Evolutionary conservation across 2,797 vertebrate genomes (phyloP).

Genomic region (Ptychadena robeensis): DNA sequence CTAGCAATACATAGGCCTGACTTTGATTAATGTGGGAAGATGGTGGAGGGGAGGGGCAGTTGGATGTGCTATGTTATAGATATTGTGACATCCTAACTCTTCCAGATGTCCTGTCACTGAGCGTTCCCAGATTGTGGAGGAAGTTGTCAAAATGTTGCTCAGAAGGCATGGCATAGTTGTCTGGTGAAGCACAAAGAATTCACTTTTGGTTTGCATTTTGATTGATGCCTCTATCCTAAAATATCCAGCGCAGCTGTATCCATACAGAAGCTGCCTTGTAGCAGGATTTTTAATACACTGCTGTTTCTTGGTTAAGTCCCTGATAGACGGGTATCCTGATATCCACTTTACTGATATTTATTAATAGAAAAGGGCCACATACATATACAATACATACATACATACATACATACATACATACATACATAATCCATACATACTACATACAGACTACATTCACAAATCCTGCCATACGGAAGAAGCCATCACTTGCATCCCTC

Average conservation of each 20-base stretch:
- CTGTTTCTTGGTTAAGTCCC: background rate
- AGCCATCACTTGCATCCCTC: too few species aligned
- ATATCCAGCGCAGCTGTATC: background rate
- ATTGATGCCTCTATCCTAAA: background rate
- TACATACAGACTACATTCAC: too few species aligned
- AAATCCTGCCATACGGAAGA: too few species aligned
- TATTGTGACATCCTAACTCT: background rate
- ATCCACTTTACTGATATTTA: background rate
- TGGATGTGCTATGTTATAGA: background rate
- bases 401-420: too few species aligned
- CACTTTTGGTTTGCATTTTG: background rate
- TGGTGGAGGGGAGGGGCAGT: background rate
- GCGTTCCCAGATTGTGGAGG: background rate
- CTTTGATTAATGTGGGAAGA: background rate
- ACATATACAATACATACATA: too few species aligned
- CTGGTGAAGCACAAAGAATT: background rate
- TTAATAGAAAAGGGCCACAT: too few species aligned
- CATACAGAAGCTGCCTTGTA: background rate
- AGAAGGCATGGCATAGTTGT: background rate
- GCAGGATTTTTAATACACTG: too few species aligned
- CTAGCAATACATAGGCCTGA: background rate
- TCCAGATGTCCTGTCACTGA: background rate
- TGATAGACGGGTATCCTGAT: too few species aligned
- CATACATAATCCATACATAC: too few species aligned
- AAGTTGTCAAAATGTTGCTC: background rate